phyloP scores from a whole-genome alignment of 2,797 vertebrate species.

The Crax fasciolata region DNA sequence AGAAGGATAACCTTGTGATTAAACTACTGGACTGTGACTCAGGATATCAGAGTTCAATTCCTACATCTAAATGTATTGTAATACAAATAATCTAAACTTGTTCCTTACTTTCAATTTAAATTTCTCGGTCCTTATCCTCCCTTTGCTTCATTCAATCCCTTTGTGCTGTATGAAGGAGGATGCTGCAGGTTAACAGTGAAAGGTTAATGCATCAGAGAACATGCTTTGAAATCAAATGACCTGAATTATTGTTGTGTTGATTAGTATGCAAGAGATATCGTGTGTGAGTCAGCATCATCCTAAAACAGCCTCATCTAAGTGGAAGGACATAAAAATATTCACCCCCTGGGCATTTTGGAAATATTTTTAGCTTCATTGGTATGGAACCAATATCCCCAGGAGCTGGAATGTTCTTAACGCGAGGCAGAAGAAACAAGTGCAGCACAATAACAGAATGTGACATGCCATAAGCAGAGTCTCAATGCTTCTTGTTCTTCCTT shows the following conservation, averaged over 20 bases:
- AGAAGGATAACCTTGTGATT: slow-evolving; percentile 39
- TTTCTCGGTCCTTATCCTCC: slow-evolving; percentile 1
- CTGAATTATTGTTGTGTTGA: slow-evolving; percentile 41
- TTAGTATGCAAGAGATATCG: slow-evolving; percentile 67
- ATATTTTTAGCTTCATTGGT: slow-evolving; percentile 62
- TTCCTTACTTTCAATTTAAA: neutral
- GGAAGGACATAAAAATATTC: slow-evolving; percentile 53
- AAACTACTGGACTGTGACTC: slow-evolving; percentile 48
- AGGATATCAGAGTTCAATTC: slow-evolving; percentile 15
- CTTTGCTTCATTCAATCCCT: neutral
- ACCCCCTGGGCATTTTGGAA: slow-evolving; percentile 22
- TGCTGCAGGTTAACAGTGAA: slow-evolving; percentile 55
- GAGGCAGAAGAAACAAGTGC: neutral
- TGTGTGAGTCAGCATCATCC: slow-evolving; percentile 27
- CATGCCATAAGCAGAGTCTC: slow-evolving; percentile 46
- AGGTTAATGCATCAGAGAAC: slow-evolving; percentile 41
- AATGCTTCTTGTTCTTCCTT: neutral
- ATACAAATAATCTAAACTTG: slow-evolving; percentile 26
- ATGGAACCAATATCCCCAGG: slow-evolving; percentile 45
- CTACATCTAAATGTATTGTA: slow-evolving; percentile 10
- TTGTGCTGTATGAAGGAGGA: slow-evolving; percentile 1
- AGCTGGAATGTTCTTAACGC: slow-evolving; percentile 1
- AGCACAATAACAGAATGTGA: slow-evolving; percentile 57
- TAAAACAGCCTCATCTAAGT: slow-evolving; percentile 34
- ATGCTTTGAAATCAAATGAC: slow-evolving; percentile 66